A percentile compares a stretch with the other conserved stretches of the same genome.
Evolutionary conservation across 1,140 invertebrate species (phyloP).

Genomic region (Aphis gossypii): DNA sequence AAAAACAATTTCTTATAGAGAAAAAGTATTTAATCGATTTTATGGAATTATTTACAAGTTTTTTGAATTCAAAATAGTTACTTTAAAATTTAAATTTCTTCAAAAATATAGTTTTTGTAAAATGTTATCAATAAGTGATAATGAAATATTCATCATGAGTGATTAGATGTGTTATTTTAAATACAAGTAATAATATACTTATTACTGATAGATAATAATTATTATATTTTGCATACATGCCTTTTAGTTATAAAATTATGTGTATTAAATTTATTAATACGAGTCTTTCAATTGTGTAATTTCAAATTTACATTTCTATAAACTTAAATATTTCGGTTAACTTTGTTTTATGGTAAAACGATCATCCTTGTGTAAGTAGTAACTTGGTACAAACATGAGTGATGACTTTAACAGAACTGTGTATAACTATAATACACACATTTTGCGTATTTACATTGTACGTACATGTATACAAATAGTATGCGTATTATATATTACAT

Average conservation of each 20-base stretch:
- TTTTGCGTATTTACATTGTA: too few relatives aligned
- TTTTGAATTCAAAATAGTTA: not conserved
- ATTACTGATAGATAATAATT: not conserved
- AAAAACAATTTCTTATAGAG: not conserved
- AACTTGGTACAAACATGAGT: not conserved
- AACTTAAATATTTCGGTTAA: not conserved
- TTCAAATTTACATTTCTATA: not conserved
- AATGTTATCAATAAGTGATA: not conserved
- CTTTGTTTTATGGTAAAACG: not conserved
- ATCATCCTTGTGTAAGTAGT: not conserved
- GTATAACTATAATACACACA: too few relatives aligned
- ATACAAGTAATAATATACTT: not conserved
- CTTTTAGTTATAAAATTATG: not conserved
- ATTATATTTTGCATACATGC: not conserved
- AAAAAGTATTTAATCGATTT: not conserved
- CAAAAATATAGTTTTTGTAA: not conserved
- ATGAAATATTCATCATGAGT: too few relatives aligned
- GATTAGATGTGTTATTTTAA: not conserved
- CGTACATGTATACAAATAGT: too few relatives aligned
- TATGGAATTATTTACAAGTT: not conserved
- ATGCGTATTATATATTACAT: not conserved
- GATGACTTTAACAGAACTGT: not conserved
- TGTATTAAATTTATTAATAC: too few relatives aligned
- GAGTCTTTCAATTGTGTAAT: not conserved
- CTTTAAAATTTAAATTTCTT: not conserved